phyloP scores from a whole-genome alignment of 2,888 invertebrate species.

The Neoitamus cyanurus region DNA sequence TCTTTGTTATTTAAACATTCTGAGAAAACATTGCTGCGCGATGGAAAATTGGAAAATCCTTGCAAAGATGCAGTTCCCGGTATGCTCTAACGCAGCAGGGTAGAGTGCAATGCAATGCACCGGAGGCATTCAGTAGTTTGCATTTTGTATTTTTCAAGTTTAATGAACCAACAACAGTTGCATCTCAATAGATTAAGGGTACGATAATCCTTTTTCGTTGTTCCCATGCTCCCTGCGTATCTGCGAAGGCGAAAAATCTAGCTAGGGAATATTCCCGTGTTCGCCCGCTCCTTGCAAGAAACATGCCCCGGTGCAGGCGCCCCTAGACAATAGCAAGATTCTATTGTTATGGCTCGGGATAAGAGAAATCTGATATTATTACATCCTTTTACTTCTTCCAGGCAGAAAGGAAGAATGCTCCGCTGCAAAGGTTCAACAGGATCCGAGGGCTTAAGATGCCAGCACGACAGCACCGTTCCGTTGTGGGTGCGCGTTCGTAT shows the following conservation, averaged over 20 bases:
- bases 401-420: conserved; percentile 6
- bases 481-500: conserved; percentile 28
- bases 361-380: conserved; percentile 42
- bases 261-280: not conserved
- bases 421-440: conserved; percentile 21
- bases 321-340: conserved; percentile 34
- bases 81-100: not conserved
- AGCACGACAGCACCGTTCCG: not conserved
- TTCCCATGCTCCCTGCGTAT: not conserved
- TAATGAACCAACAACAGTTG: conserved; percentile 36
- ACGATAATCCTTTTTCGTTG: conserved; percentile 29
- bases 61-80: not conserved
- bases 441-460: conserved; percentile 37
- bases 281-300: not conserved
- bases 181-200: conserved; percentile 23
- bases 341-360: conserved; percentile 36
- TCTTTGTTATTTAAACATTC: not conserved
- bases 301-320: not conserved
- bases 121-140: not conserved
- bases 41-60: not conserved
- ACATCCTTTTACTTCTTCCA: conserved; percentile 32
- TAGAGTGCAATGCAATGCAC: not conserved
- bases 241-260: conserved; percentile 1
- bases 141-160: conserved; percentile 27
- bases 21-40: not conserved